Evolutionary conservation across 2,888 invertebrate species (phyloP).

Genomic region (Carcina quercana): DNA sequence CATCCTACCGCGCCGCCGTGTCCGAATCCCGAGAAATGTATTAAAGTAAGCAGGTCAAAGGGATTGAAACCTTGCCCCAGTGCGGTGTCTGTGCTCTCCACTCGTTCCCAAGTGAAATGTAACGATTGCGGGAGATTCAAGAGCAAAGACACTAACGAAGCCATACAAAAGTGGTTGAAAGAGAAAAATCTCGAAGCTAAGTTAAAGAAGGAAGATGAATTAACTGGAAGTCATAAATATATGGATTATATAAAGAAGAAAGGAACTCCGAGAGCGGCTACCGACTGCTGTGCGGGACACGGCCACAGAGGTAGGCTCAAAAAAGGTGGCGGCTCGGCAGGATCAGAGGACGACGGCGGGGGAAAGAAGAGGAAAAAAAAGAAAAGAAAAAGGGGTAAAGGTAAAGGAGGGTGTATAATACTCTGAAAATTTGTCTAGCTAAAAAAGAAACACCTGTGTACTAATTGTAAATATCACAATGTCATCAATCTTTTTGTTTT

Average conservation of each 20-base stretch:
- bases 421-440: slow-evolving; percentile 16
- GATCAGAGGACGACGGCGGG: neutral
- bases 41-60: slow-evolving; percentile 40
- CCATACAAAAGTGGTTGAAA: slow-evolving; percentile 41
- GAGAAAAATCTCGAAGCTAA: slow-evolving; percentile 41
- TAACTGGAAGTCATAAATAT: slow-evolving; percentile 37
- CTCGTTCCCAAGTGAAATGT: slow-evolving; percentile 42
- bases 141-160: slow-evolving; percentile 13
- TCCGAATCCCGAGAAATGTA: slow-evolving; percentile 47
- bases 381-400: slow-evolving; percentile 19
- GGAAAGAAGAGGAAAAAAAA: slow-evolving; percentile 1
- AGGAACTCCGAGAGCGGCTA: slow-evolving; percentile 24
- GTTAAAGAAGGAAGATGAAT: slow-evolving; percentile 39
- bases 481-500: no score
- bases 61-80: slow-evolving; percentile 46
- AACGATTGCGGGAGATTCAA: slow-evolving; percentile 34
- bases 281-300: slow-evolving; percentile 47
- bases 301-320: slow-evolving; percentile 52
- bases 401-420: slow-evolving; percentile 15
- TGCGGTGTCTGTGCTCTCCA: slow-evolving; percentile 54
- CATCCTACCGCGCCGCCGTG: slow-evolving; percentile 56
- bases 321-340: slow-evolving; percentile 6
- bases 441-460: neutral
- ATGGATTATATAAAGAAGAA: slow-evolving; percentile 32
- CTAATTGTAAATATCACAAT: no score